Evolutionary conservation across 2,797 vertebrate genomes (phyloP), one percentile per base, ranked within the genome.

Genomic region (Ctenopoma kingsleyae): DNA sequence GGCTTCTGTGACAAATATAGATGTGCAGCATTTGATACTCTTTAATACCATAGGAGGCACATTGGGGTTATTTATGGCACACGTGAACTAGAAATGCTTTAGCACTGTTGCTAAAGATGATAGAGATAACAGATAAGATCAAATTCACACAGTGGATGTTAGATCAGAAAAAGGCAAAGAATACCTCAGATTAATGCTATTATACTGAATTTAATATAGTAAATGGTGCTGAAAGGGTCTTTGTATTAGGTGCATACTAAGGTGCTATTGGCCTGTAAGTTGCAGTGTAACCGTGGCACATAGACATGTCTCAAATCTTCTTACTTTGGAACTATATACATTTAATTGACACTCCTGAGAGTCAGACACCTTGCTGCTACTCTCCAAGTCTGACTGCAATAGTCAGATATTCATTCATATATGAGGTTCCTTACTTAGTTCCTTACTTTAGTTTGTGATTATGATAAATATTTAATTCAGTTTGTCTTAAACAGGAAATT

Each of bases 1-100:
- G 55, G 43, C 67, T 43, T 52, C 62, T 44, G 61, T 35, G 69
- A 87, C 83, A 74, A 84, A 89, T 88, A 89, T 90, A 91, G 86
- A 84, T 71, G 25, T 47, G 64, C 64, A 73, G 74, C 87, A 84
- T 81, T 89, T 88, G 83, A 76, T 83, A 47, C 30, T 55, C 36
- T 76, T 43, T 56, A 12, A 63, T 85, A 57, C 71, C 82, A 63
- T 30, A 53, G 65, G 38, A 74, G 60, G 65, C 67, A 59, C 56
- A 25, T 19, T 62, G 59, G 6, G 25, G 43, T 57, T 85, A 83
- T 84, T 81, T 78, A 25, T 54, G 55, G 46, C 63, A 51, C 49
- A 35, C 67, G 49, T 52, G 25, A 20, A 58, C 32, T 61, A 36
- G 66, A 80, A 80, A 81, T 43, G 20, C 46, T 60, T 23, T 43